Percentiles rank a stretch among this genome's conserved stretches.
Evolutionary conservation across 1,140 invertebrate genomes (phyloP).

Genomic region (Phocides pigmalion): DNA sequence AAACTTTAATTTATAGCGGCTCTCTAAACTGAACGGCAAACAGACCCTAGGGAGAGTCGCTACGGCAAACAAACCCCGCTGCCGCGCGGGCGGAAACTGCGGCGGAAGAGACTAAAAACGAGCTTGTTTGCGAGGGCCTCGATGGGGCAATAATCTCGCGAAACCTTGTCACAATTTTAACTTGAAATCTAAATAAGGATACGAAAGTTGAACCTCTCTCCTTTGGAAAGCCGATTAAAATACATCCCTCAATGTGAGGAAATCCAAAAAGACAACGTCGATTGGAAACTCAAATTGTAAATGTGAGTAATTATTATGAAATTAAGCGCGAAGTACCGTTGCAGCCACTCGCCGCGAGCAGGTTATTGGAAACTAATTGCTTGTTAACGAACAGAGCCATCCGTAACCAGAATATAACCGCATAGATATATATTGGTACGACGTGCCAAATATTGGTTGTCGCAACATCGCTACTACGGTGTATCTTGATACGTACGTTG

Average conservation of each 20-base stretch:
- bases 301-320: conserved; percentile 6
- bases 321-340: conserved; percentile 15
- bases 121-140: conserved; percentile 12
- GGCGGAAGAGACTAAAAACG: conserved; percentile 20
- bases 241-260: too few species aligned
- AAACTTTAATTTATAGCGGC: conserved; percentile 23
- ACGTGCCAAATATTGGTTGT: too few species aligned
- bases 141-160: background rate
- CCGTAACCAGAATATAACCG: background rate
- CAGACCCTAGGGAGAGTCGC: conserved; percentile 23
- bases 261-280: background rate
- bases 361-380: conserved; percentile 10
- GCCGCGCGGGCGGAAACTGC: conserved; percentile 11
- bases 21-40: conserved; percentile 21
- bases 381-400: conserved; percentile 4
- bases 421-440: background rate
- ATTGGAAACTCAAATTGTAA: background rate
- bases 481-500: too few species aligned
- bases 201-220: too few species aligned
- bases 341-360: background rate
- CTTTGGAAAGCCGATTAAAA: too few species aligned
- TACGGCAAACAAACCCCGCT: conserved; percentile 10
- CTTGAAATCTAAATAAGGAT: background rate
- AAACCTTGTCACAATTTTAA: conserved; percentile 8
- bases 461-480: too few species aligned